Conservation (phyloP, 2,888 invertebrate genomes). For the Clistopyga incitator region DNA sequence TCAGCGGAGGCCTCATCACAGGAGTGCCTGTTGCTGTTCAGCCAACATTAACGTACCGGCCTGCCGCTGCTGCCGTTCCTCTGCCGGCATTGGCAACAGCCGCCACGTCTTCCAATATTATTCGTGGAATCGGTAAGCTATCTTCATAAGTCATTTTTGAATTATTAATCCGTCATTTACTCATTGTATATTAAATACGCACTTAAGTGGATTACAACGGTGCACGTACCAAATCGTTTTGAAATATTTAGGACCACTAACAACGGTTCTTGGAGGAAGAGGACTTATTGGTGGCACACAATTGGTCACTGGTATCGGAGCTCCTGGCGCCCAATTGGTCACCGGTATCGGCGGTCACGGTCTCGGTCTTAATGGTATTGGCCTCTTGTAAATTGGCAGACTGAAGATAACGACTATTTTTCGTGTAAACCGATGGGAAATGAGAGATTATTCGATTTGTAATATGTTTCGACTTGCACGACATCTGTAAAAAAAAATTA, state of each 20-base stretch:
- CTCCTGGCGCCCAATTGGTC: constrained; percentile 1
- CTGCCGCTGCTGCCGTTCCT: constrained; percentile 47
- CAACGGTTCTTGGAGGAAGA: constrained; percentile 6
- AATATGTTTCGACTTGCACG: not conserved
- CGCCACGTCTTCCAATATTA: constrained; percentile 26
- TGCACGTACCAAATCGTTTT: not conserved
- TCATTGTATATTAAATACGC: not conserved
- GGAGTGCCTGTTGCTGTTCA: constrained; percentile 60
- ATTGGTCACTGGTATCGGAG: constrained; percentile 8
- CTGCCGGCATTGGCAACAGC: constrained; percentile 16
- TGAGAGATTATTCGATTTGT: not conserved
- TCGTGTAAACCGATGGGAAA: constrained; percentile 20
- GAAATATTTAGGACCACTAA: not conserved
- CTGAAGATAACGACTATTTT: not conserved
- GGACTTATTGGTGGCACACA: not conserved
- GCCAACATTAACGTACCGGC: constrained; percentile 65
- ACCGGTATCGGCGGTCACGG: not conserved
- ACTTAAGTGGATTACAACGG: not conserved
- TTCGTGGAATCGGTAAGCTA: constrained; percentile 2
- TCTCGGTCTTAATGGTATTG: not conserved
- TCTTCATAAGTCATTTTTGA: not conserved
- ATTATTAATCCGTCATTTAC: not conserved
- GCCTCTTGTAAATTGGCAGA: not conserved
- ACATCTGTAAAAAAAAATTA: not conserved
- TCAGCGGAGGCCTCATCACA: constrained; percentile 71